Percentiles rank a stretch among this genome's conserved stretches.
phyloP scores from a whole-genome alignment of 2,113 vertebrate species.

The Gallinago paraguaiae region DNA sequence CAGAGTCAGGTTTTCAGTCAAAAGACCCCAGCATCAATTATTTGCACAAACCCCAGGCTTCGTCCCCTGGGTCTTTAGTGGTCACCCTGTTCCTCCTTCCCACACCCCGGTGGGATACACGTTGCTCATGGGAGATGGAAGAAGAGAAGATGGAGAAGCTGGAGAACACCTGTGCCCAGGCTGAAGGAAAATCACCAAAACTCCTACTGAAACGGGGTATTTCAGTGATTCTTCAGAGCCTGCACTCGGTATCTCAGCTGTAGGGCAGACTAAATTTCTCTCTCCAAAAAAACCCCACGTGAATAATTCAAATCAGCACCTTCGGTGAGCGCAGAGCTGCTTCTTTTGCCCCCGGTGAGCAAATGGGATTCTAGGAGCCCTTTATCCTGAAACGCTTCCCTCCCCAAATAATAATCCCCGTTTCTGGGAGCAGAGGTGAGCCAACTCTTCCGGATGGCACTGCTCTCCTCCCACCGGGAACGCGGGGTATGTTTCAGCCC shows the following conservation, averaged over 20 bases:
- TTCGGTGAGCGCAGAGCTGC: not conserved
- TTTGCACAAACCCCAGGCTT: not conserved
- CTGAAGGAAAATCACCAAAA: not conserved
- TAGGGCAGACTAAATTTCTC: not conserved
- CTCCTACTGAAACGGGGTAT: not conserved
- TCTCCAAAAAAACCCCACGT: not conserved
- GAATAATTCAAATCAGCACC: not conserved
- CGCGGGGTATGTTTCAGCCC: slow-evolving; percentile 1
- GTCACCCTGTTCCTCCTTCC: too few species aligned
- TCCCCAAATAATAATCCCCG: not conserved
- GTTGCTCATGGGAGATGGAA: not conserved
- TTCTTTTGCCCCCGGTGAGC: not conserved
- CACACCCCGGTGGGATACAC: accelerated
- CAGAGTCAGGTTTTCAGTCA: too few species aligned
- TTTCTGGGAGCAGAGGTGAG: not conserved
- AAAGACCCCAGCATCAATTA: not conserved
- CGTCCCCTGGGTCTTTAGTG: not conserved
- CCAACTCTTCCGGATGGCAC: not conserved
- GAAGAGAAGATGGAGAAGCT: too few species aligned
- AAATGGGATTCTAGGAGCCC: not conserved
- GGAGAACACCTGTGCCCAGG: not conserved
- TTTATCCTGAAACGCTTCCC: not conserved
- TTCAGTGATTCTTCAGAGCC: accelerated
- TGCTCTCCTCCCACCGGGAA: not conserved
- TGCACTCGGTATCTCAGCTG: not conserved